Evolutionary conservation across 2,797 vertebrate genomes (phyloP).

Genomic region (Oreortyx pictus): DNA sequence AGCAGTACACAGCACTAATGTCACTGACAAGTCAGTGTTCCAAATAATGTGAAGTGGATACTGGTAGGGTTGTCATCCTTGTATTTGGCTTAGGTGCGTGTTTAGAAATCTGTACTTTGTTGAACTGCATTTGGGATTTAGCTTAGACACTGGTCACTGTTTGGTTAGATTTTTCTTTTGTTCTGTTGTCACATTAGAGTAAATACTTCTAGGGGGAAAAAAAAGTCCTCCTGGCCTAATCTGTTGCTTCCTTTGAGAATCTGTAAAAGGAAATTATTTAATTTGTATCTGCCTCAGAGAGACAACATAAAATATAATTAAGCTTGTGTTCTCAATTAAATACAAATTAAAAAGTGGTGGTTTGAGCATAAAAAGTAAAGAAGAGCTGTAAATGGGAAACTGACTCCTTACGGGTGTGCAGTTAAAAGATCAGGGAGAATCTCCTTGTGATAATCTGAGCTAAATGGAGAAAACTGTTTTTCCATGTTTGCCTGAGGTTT

Average conservation of each 20-base stretch:
- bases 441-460: background rate
- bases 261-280: background rate
- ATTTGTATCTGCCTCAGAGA: background rate
- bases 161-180: background rate
- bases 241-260: background rate
- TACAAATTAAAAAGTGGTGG: background rate
- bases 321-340: background rate
- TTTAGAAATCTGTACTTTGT: background rate
- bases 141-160: background rate
- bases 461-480: conserved; percentile 3
- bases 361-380: background rate
- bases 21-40: background rate
- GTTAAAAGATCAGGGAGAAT: background rate
- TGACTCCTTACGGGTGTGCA: background rate
- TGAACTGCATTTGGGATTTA: background rate
- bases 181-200: conserved; percentile 1
- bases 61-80: background rate
- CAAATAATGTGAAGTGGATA: background rate
- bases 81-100: background rate
- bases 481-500: background rate
- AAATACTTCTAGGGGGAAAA: background rate
- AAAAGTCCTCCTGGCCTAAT: background rate
- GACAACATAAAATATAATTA: background rate
- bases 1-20: background rate
- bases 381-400: background rate